These are phyloP conservation scores for Andrena chrysosceles DNA, from an alignment of 2,888 invertebrate genomes.

Conservation along the genomic window DNA sequence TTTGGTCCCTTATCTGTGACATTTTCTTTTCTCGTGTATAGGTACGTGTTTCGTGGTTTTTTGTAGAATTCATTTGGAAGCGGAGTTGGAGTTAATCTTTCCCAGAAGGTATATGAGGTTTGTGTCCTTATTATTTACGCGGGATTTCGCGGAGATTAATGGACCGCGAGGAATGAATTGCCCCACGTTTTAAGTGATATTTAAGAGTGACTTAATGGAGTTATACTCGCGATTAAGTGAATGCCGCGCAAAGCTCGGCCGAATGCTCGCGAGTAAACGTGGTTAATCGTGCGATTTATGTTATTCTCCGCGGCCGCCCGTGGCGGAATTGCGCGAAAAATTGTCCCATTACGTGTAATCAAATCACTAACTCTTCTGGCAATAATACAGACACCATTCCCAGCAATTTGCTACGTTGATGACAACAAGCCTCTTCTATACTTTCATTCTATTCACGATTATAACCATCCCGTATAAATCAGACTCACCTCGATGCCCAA, in stretches of 20 bases:
- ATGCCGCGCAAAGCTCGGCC: slow-evolving; percentile 19
- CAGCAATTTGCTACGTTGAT: too few relatives aligned
- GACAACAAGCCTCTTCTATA: too few relatives aligned
- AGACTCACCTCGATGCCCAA: too few relatives aligned
- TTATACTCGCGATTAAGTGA: slow-evolving; percentile 47
- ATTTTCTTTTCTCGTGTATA: background rate
- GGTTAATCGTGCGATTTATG: slow-evolving; percentile 29
- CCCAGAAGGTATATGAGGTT: background rate
- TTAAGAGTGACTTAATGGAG: slow-evolving; percentile 55
- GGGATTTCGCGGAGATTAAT: slow-evolving; percentile 27
- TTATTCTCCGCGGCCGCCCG: background rate
- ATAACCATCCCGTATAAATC: too few relatives aligned
- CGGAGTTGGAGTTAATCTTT: slow-evolving; percentile 23
- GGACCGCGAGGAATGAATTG: slow-evolving; percentile 36
- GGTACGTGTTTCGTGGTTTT: background rate
- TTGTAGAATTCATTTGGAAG: background rate
- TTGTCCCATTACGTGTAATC: slow-evolving; percentile 21
- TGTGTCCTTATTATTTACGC: slow-evolving; percentile 16
- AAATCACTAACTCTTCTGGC: background rate
- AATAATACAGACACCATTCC: too few relatives aligned
- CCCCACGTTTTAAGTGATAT: slow-evolving; percentile 52
- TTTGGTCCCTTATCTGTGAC: background rate
- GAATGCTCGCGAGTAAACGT: slow-evolving; percentile 17
- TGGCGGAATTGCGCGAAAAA: slow-evolving; percentile 22
- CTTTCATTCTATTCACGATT: too few relatives aligned